Evolutionary conservation across 35 echinoderm and acorn worm species (phyloP).

Genomic region (Diadema setosum): DNA sequence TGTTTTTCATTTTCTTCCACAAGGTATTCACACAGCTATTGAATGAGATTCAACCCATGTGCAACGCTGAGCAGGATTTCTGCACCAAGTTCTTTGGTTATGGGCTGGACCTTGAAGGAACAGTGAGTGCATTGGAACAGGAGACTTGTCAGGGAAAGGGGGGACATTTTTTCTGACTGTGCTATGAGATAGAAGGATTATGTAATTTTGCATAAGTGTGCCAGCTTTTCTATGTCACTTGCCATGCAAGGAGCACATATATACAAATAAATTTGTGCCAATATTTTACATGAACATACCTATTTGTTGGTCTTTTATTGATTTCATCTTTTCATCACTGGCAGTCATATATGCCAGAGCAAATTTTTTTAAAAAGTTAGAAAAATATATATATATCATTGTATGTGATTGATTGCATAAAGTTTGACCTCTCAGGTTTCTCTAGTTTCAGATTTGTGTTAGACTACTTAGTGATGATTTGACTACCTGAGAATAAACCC

Average conservation of each 20-base stretch:
- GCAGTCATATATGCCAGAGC: too few relatives aligned
- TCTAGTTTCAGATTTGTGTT: too few relatives aligned
- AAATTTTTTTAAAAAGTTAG: too few relatives aligned
- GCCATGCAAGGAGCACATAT: background rate
- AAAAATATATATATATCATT: too few relatives aligned
- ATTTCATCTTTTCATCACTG: too few relatives aligned
- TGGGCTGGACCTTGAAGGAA: constrained; percentile 40
- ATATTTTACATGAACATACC: background rate
- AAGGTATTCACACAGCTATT: constrained; percentile 82
- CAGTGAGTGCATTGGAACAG: constrained; percentile 31
- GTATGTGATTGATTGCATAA: too few relatives aligned
- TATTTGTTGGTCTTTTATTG: background rate
- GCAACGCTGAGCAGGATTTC: constrained; percentile 93
- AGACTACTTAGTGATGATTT: too few relatives aligned
- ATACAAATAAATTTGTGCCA: background rate
- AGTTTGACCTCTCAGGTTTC: too few relatives aligned
- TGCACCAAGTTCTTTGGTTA: constrained; percentile 84
- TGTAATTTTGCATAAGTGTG: background rate
- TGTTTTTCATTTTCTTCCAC: background rate
- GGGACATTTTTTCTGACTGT: background rate
- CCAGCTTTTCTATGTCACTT: background rate
- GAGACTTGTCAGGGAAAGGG: background rate
- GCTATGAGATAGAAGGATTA: background rate
- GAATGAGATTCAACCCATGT: constrained; percentile 80
- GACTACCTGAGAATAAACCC: too few relatives aligned